Conservation (phyloP, 2,888 invertebrate species). For the Aelia acuminata region DNA sequence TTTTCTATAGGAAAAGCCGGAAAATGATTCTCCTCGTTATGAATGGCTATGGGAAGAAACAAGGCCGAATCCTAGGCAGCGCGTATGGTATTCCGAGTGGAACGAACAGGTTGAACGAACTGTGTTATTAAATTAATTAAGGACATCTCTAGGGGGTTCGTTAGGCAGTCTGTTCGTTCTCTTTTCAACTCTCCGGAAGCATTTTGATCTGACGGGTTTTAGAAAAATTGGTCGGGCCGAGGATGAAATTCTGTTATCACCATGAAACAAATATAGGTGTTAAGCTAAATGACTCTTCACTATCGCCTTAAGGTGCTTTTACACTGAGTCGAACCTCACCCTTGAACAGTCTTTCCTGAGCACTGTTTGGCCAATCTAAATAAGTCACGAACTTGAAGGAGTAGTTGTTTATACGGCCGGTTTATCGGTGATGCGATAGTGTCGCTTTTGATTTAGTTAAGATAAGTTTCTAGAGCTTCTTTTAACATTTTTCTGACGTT, state of each 20-base stretch:
- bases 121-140: constrained; percentile 34
- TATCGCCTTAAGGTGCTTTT: no score
- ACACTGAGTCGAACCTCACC: no score
- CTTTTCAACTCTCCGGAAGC: background rate
- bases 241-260: background rate
- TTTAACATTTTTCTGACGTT: no score
- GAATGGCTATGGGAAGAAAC: background rate
- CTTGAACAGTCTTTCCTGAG: no score
- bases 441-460: no score
- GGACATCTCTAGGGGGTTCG: background rate
- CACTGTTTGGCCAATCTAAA: no score
- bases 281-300: no score
- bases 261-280: background rate
- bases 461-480: no score
- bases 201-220: constrained; percentile 3
- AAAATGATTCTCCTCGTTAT: background rate
- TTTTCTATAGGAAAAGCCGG: background rate
- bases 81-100: background rate
- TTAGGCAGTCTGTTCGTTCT: constrained; percentile 26
- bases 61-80: background rate
- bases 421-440: no score
- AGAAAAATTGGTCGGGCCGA: background rate
- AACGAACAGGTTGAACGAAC: constrained; percentile 9
- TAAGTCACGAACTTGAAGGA: no score
- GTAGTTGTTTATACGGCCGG: no score